phyloP scores from a whole-genome alignment of 2,888 invertebrate genomes.

The Caenorhabditis angaria region DNA sequence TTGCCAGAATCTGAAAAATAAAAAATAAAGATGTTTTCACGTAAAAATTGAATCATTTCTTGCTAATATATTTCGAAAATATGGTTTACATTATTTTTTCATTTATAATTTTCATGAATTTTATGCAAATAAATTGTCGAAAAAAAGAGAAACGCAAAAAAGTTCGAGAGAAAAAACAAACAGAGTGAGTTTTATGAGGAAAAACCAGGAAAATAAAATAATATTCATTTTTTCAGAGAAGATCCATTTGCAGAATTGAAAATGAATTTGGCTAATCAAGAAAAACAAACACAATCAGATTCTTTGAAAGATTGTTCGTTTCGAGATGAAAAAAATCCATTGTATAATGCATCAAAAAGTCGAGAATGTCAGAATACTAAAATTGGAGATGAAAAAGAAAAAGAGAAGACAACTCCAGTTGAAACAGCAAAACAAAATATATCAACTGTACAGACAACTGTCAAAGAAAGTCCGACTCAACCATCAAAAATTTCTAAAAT shows the following conservation, averaged over 20 bases:
- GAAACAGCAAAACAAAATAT: no score
- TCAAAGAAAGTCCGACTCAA: no score
- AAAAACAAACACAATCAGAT: background rate
- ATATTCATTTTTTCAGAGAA: background rate
- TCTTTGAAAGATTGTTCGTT: background rate
- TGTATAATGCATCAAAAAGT: background rate
- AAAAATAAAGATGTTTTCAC: background rate
- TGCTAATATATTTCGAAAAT: no score
- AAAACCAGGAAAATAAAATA: no score
- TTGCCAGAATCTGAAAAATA: background rate
- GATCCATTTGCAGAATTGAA: background rate
- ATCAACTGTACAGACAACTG: no score
- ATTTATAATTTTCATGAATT: background rate
- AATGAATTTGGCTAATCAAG: background rate
- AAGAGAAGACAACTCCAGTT: no score
- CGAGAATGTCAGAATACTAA: no score
- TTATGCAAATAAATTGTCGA: background rate
- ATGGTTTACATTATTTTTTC: constrained; percentile 4
- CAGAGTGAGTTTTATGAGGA: background rate
- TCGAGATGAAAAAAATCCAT: background rate
- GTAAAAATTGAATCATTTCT: background rate
- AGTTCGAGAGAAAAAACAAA: background rate
- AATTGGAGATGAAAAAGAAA: no score
- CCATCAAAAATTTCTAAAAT: no score
- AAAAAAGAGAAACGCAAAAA: background rate